phyloP scores from a whole-genome alignment of 2,888 invertebrate species.

The Drosophila eohydei region DNA sequence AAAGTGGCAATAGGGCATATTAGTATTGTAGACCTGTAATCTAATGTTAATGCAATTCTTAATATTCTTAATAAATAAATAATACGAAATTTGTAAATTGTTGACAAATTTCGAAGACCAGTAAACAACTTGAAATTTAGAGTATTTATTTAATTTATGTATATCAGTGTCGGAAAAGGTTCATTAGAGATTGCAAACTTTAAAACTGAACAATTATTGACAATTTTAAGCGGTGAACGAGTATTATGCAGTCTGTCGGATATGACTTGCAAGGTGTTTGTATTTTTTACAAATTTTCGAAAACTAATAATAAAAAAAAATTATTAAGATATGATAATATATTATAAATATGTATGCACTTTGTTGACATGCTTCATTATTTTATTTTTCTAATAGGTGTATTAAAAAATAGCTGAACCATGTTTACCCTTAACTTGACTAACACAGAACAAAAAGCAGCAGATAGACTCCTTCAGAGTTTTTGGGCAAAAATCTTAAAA shows the following conservation, averaged over 20 bases:
- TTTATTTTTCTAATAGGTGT: conserved; percentile 41
- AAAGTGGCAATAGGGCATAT: conserved; percentile 15
- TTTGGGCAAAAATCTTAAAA: conserved; percentile 42
- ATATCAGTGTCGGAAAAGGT: too few species aligned
- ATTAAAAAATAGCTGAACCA: conserved; percentile 41
- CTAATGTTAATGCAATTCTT: not conserved
- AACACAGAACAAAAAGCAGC: conserved; percentile 69
- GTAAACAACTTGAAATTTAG: too few species aligned
- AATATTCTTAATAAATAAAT: not conserved
- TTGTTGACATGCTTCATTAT: conserved; percentile 55
- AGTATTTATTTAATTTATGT: too few species aligned
- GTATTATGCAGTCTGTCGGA: not conserved
- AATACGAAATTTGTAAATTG: too few species aligned
- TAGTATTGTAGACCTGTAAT: not conserved
- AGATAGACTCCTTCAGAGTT: conserved; percentile 48
- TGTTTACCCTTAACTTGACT: conserved; percentile 72
- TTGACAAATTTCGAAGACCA: too few species aligned
- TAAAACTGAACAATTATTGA: not conserved
- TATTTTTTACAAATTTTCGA: not conserved
- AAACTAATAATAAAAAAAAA: conserved; percentile 4
- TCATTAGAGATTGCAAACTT: not conserved
- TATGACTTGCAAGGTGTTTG: not conserved
- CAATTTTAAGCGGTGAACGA: not conserved
- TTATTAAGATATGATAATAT: not conserved
- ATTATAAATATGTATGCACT: conserved; percentile 10